phyloP scores from a whole-genome alignment of 1,140 invertebrate genomes.

The Semibalanus balanoides region DNA sequence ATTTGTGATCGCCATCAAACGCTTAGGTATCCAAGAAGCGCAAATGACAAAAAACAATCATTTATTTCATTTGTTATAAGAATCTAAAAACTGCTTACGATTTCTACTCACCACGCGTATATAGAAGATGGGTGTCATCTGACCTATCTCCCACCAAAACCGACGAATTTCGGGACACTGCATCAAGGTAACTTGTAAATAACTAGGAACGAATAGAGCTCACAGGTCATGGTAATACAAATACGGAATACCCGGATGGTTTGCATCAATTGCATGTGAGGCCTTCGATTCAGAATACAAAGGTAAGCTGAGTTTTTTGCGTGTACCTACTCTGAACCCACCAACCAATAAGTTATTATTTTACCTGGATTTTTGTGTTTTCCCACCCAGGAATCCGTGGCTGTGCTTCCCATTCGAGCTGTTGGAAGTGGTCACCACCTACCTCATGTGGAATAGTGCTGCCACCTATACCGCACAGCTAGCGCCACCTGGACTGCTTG shows the following conservation, averaged over 20 bases:
- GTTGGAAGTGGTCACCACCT: slow-evolving; percentile 67
- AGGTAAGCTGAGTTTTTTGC: background rate
- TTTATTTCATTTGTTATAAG: too few species aligned
- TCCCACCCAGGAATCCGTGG: slow-evolving; percentile 50
- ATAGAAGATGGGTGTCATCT: too few species aligned
- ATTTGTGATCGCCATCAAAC: too few species aligned
- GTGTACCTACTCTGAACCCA: background rate
- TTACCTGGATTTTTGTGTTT: background rate
- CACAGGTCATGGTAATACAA: background rate
- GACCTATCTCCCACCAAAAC: too few species aligned
- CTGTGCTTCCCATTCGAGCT: slow-evolving; percentile 73
- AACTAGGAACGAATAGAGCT: background rate
- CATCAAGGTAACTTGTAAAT: too few species aligned
- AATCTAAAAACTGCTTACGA: too few species aligned
- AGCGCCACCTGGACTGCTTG: slow-evolving; percentile 59
- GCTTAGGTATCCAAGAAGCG: too few species aligned
- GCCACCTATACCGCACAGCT: slow-evolving; percentile 66
- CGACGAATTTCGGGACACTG: too few species aligned
- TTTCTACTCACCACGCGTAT: too few species aligned
- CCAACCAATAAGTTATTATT: background rate
- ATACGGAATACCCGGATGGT: background rate
- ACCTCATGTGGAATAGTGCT: slow-evolving; percentile 76
- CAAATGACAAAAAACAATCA: too few species aligned
- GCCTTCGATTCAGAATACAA: too few species aligned
- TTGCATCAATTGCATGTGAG: too few species aligned